A percentile compares a stretch with the other conserved stretches of the same genome.
These are phyloP conservation scores for Acronicta aceris DNA, from an alignment of 2,888 invertebrate species.

Conservation along the genomic window DNA sequence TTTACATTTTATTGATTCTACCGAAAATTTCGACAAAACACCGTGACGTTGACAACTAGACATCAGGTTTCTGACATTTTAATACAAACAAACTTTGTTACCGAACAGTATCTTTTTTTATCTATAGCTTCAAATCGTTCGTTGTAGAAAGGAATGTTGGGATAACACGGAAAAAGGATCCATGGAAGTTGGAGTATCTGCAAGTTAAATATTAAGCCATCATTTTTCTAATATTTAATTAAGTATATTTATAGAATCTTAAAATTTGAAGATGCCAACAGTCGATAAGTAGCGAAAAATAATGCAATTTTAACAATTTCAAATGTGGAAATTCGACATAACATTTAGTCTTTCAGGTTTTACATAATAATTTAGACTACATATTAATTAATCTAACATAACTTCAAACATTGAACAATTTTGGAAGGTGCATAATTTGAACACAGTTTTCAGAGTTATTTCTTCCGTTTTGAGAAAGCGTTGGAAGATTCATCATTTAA, in stretches of 20 bases:
- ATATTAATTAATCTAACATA: constrained; percentile 32
- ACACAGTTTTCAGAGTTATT: constrained; percentile 48
- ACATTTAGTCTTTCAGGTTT: constrained; percentile 53
- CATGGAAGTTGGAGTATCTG: constrained; percentile 27
- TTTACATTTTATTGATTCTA: constrained; percentile 22
- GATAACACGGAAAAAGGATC: constrained; percentile 16
- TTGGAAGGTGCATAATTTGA: constrained; percentile 37
- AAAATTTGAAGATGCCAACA: constrained; percentile 77
- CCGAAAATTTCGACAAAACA: constrained; percentile 22
- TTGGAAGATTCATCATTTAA: constrained; percentile 70
- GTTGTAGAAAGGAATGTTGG: constrained; percentile 9
- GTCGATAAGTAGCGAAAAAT: constrained; percentile 58
- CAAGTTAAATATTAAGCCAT: constrained; percentile 31
- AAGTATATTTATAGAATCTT: constrained; percentile 53
- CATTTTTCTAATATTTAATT: constrained; percentile 53
- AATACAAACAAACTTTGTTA: constrained; percentile 19
- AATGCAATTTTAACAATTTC: constrained; percentile 58
- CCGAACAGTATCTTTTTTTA: constrained; percentile 31
- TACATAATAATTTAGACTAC: constrained; percentile 32
- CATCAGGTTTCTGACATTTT: constrained; percentile 18
- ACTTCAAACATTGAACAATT: constrained; percentile 43
- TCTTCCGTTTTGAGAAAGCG: constrained; percentile 62
- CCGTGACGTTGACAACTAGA: constrained; percentile 18
- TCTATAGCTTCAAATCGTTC: constrained; percentile 5
- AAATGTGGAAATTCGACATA: constrained; percentile 58